phyloP scores from a whole-genome alignment of 2,888 invertebrate genomes.

The Seira sanloemensis region DNA sequence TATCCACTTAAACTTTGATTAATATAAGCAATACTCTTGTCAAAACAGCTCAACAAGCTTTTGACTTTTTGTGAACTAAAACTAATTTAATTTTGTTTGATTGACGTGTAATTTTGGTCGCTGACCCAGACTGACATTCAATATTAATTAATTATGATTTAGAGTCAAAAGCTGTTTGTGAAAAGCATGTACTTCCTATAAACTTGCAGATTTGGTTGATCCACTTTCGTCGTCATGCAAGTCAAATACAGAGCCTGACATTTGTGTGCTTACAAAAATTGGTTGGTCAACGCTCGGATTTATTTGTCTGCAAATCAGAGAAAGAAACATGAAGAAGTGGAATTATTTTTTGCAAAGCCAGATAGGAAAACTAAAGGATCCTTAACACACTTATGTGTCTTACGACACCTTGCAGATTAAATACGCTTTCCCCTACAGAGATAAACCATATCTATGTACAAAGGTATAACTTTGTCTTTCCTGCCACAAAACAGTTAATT shows the following conservation, averaged over 20 bases:
- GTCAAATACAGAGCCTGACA: too few species aligned
- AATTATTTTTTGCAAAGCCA: not conserved
- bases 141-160: not conserved
- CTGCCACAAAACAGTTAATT: not conserved
- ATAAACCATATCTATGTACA: too few species aligned
- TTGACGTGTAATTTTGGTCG: not conserved
- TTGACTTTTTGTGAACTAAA: not conserved
- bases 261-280: not conserved
- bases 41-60: not conserved
- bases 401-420: not conserved
- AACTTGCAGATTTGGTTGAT: too few species aligned
- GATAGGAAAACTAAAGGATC: not conserved
- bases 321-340: not conserved
- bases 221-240: too few species aligned
- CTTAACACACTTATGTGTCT: not conserved
- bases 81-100: not conserved
- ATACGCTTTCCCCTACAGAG: too few species aligned
- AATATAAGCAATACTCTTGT: not conserved
- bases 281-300: not conserved
- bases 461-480: too few species aligned
- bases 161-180: not conserved
- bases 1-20: not conserved
- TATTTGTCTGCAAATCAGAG: not conserved
- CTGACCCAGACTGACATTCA: not conserved
- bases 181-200: too few species aligned